Base-by-base conservation (phyloP, 2,888 invertebrate species). In the Cephus runcator region DNA sequence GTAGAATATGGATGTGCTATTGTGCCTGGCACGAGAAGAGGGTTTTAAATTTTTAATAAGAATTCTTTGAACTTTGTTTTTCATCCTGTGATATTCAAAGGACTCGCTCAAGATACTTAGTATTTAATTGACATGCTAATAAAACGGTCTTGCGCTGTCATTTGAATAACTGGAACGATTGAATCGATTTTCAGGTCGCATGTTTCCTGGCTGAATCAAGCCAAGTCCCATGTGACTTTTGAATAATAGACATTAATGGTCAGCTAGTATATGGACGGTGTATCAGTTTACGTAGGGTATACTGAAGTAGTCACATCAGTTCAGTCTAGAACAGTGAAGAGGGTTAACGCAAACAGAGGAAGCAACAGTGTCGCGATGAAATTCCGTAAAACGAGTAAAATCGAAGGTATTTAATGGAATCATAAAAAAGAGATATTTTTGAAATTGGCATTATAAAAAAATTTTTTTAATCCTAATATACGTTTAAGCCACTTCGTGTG, bases 161-260 rank as follows among this genome's bases (percentile, higher is more conserved):
- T 56, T 56, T 56, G 56, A 23, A 2, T 23, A 56, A 56, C 23
- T 56, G 56, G 56, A 56, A 23, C 56, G 23, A 56, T 56, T 23
- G 56, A 56, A 56, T 91, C 92, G 81, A 91, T 84, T 86, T 86
- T 91, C 91, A 79, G 91, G 91, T 81, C 92, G 91, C 92, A 92
- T 92, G 76, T 31, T 68, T 69, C 11, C 69, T 76, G 33, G 30
- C 79, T 84, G 33, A 12, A 15, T 75, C 69, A 85, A 86, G 75
- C 77, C 94, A 93, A 56, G 23, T 23, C 56, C 40, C 23, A 56
- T 56, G 23, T 23, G 56, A 15, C 56, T 56, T 56, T 56, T 56
- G 56, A 56, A 56, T 56, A 56, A 56, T 56, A 23, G 56, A 56
- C 56, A 23, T 56, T 56, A 56, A 56, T 56, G 56, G 56, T 56